Evolutionary conservation across 2,888 invertebrate genomes (phyloP), one percentile per base, ranked within the genome.

Genomic region (Dasysyrphus tricinctus): DNA sequence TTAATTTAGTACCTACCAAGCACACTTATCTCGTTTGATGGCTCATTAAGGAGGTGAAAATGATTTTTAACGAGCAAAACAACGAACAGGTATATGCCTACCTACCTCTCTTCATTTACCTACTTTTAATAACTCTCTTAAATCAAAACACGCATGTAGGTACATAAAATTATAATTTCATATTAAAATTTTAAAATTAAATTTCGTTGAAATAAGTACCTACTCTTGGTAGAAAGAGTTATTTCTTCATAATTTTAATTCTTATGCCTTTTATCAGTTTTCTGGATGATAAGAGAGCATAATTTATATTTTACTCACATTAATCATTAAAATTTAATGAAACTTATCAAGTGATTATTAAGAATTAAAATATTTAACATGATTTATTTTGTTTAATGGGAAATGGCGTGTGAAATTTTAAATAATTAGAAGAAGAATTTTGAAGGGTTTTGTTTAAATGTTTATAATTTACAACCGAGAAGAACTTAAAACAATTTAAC

Each of bases 41-140:
- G 72, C 72, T 85, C 80, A 85, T 85, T 80, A 80, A 76, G 51
- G 61, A 69, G 11, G 72, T 67, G 51, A 34, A 69, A 85, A 80
- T 76, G 42, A 69, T 54, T 69, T 24, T 69, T 85, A 77, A 85
- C 56, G 77, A 80, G 77, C 47, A 73, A 65, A 72, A 59, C 80
- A 79, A 57, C n/a, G 19, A 14, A 34, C 61, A 72, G 74, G 65
- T 70, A 65, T 14, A 42, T 5, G 1, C 12, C n/a, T n/a, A n/a
- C n/a, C n/a, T n/a, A 6, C 34, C 14, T n/a, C 42, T 9, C 34
- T 8, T 19, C 39, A 19, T 39, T 14, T 59, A 59, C n/a, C n/a
- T n/a, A n/a, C 19, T 49, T 67, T 54, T 54, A 54, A 73, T 49
- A 37, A 65, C 32, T 59, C 67, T 0, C 19, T 3, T 24, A 1